Evolutionary conservation across 2,888 invertebrate species (phyloP), one percentile per base, ranked within the genome.

Genomic region (Drosophila meridiana): DNA sequence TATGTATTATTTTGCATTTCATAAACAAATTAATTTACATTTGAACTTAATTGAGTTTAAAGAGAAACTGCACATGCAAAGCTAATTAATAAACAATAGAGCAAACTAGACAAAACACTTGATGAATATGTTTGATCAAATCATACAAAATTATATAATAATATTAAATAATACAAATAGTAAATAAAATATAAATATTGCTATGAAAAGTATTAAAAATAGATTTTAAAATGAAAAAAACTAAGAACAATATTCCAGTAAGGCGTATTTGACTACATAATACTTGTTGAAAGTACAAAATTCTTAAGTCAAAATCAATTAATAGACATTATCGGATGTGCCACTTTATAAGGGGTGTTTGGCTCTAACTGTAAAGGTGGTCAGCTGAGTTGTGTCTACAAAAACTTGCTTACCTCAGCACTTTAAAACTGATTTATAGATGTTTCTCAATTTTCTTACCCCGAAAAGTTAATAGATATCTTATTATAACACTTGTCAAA

Each of bases 51-150:
- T 14, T 38, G 4, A 8, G 47, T 4, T 20, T 55, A 47, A 30
- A 47, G 3, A 14, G 30, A 14, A 13, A 7, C 28, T 36, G 11
- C 28, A 38, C 30, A 56, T 59, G 52, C 53, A 38, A 32, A 14
- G 40, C 8, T 30, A 30, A 56, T 40, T 50, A 56, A 53, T 4
- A n/a, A 50, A 30, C 28, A 60, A 60, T 40, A 9, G 20, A 50
- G 9, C 26, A n/a, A 36, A 34, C 13, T 5, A n/a, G 9, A 53
- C 30, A 32, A 61, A 38, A 52, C 11, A 28, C 0, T 13, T n/a
- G 28, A 30, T 53, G 5, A 38, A 38, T 38, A 52, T 14, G 6
- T 9, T 1, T 40, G 40, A 30, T 34, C 34, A 26, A 57, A 2
- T 11, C 0, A 7, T n/a, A 11, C 0, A 59, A 20, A 20, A 32